A percentile compares a stretch with the other conserved stretches of the same genome.
Evolutionary conservation across 1,140 invertebrate species (phyloP).

Genomic region (Nephila pilipes): DNA sequence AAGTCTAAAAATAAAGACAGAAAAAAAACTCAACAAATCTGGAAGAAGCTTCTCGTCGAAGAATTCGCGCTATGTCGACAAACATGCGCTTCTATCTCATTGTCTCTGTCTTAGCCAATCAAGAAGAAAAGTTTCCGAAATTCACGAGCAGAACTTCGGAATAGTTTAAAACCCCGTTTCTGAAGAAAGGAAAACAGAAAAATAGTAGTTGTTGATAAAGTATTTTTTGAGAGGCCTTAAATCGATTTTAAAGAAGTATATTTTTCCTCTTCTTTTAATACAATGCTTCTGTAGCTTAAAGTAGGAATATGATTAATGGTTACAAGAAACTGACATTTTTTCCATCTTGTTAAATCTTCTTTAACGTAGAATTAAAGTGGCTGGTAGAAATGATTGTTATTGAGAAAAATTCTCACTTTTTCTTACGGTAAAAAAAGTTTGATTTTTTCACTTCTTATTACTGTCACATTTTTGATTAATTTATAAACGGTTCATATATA

Average conservation of each 20-base stretch:
- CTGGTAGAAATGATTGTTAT: neutral
- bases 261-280: slow-evolving; percentile 27
- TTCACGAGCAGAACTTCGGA: slow-evolving; percentile 12
- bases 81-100: slow-evolving; percentile 20
- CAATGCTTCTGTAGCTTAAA: neutral
- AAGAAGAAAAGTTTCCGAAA: slow-evolving; percentile 48
- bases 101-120: slow-evolving; percentile 46
- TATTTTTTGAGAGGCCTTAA: slow-evolving; percentile 14
- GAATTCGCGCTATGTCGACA: slow-evolving; percentile 19
- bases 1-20: neutral
- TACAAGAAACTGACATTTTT: slow-evolving; percentile 28
- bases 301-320: slow-evolving; percentile 48
- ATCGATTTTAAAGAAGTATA: slow-evolving; percentile 22
- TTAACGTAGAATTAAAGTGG: slow-evolving; percentile 15
- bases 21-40: neutral
- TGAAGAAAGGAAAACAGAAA: neutral
- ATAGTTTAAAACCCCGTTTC: slow-evolving; percentile 25
- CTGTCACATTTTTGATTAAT: neutral
- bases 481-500: neutral
- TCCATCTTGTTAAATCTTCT: slow-evolving; percentile 26
- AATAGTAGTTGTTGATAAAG: slow-evolving; percentile 26
- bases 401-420: neutral
- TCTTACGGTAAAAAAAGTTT: neutral
- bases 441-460: neutral
- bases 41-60: neutral